Conservation (phyloP, 2,888 invertebrate genomes). For the Chydorus sphaericus region DNA sequence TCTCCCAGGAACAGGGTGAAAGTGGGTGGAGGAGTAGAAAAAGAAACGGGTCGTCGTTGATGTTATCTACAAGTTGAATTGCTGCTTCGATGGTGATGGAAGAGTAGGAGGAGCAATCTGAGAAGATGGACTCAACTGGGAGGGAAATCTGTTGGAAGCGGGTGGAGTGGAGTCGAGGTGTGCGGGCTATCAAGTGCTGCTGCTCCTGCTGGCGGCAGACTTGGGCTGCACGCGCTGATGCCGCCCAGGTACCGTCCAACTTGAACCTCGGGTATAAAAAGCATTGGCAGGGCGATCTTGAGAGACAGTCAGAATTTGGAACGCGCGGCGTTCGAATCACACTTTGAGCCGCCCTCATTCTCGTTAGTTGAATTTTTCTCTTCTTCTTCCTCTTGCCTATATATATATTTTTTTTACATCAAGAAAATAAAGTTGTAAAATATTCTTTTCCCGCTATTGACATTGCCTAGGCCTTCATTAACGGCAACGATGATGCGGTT, state of each 20-base stretch:
- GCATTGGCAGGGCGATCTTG: conserved; percentile 9
- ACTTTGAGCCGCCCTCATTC: background rate
- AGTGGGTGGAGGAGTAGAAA: conserved; percentile 1
- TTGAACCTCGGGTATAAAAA: conserved; percentile 12
- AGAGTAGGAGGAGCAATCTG: background rate
- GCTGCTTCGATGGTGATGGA: background rate
- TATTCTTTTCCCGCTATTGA: background rate
- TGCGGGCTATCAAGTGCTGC: background rate
- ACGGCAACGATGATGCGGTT: background rate
- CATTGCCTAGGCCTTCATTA: background rate
- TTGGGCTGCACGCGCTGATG: background rate
- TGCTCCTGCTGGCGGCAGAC: background rate
- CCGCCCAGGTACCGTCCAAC: conserved; percentile 1
- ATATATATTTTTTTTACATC: no score
- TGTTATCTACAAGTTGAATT: no score
- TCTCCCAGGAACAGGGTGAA: background rate
- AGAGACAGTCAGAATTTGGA: conserved; percentile 12
- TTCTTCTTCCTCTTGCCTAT: background rate
- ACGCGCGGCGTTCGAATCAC: conserved; percentile 8
- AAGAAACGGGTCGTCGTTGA: background rate
- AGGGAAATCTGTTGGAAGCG: background rate
- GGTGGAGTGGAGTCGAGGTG: background rate
- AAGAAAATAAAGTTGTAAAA: no score
- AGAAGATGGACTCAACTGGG: background rate
- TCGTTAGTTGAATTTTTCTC: background rate